Evolutionary conservation across 2,888 invertebrate genomes (phyloP).

Genomic region (Automeris io): DNA sequence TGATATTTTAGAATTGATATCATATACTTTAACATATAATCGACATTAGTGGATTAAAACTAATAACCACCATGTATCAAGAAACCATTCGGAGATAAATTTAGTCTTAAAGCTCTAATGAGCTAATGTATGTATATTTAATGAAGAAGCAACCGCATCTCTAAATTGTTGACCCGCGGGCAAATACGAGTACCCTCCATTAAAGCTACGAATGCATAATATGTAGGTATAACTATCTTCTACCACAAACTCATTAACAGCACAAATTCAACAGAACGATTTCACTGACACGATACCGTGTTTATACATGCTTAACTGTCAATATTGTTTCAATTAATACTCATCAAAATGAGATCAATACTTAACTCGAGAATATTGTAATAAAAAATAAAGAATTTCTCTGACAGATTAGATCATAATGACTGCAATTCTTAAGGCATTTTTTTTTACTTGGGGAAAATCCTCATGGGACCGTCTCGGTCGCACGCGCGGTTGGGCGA

Average conservation of each 20-base stretch:
- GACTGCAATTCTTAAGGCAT: too few species aligned
- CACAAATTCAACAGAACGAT: neutral
- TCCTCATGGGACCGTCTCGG: too few species aligned
- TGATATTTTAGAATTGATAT: too few species aligned
- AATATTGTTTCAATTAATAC: too few species aligned
- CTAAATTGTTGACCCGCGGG: conserved; percentile 25
- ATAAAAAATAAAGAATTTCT: too few species aligned
- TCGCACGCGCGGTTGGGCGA: too few species aligned
- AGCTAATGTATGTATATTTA: conserved; percentile 46
- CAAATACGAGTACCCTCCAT: conserved; percentile 3
- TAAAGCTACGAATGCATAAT: neutral
- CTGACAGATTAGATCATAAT: too few species aligned
- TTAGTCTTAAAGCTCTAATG: conserved; percentile 33
- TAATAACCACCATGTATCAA: neutral
- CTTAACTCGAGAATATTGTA: too few species aligned
- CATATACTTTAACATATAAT: too few species aligned
- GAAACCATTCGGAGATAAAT: conserved; percentile 11
- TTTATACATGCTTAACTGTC: neutral
- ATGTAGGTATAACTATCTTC: neutral
- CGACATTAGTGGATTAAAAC: too few species aligned
- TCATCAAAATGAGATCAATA: too few species aligned
- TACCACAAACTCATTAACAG: neutral
- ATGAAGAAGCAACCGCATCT: conserved; percentile 32
- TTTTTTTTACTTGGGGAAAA: too few species aligned
- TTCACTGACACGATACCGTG: neutral